Conservation (phyloP, 2,113 vertebrate genomes). For the Meles meles region DNA sequence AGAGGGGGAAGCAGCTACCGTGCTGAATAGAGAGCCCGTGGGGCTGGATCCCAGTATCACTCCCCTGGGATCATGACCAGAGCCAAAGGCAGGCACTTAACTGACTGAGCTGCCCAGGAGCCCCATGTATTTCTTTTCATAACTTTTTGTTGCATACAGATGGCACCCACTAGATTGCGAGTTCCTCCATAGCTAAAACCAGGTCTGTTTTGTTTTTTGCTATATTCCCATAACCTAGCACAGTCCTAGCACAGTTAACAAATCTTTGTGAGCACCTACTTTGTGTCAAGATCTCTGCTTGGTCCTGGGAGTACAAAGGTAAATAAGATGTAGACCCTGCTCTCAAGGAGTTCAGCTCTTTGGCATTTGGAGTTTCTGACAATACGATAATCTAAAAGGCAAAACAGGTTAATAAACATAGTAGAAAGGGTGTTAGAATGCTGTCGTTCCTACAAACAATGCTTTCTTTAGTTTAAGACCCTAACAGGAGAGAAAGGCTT, state of each 20-base stretch:
- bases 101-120: no score
- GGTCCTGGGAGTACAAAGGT: not conserved
- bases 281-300: not conserved
- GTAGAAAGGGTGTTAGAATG: not conserved
- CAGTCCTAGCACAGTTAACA: not conserved
- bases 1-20: not conserved
- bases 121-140: not conserved
- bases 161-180: not conserved
- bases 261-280: not conserved
- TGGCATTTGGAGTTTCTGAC: not conserved
- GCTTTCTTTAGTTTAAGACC: conserved; percentile 15
- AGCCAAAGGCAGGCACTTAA: no score
- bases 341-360: not conserved
- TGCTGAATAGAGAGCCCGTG: no score
- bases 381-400: not conserved
- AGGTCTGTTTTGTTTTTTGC: not conserved
- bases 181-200: not conserved
- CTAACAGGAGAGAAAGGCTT: not conserved
- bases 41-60: no score
- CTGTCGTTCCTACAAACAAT: not conserved
- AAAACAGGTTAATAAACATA: not conserved
- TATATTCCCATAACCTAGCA: not conserved
- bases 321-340: not conserved
- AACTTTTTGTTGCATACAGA: not conserved
- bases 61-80: no score